These are phyloP conservation scores for Bos indicus DNA, from an alignment of 2,113 vertebrate species.

Conservation along the genomic window DNA sequence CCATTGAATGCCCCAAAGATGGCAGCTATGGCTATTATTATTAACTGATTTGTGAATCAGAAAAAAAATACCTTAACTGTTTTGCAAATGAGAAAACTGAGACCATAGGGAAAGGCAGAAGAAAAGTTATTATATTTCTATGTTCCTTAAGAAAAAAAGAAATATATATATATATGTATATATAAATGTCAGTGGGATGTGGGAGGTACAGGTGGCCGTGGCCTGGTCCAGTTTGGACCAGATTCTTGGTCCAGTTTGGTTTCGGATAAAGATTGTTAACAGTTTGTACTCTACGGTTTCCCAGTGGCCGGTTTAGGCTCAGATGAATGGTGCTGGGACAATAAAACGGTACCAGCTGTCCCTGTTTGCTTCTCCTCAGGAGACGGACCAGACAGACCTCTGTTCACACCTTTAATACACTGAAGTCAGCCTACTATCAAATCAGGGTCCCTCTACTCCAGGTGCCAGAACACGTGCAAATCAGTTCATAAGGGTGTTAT, in stretches of 20 bases:
- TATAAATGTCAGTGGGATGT: not conserved
- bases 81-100: not conserved
- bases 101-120: not conserved
- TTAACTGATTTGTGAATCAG: not conserved
- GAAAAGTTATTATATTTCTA: not conserved
- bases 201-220: not conserved
- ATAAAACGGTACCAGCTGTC: not conserved
- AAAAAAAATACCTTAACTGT: not conserved
- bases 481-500: not conserved
- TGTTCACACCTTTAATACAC: not conserved
- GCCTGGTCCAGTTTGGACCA: too few species aligned
- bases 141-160: not conserved
- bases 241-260: not conserved
- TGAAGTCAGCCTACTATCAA: not conserved
- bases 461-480: not conserved
- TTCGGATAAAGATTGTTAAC: not conserved
- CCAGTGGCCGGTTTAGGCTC: not conserved
- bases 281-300: not conserved
- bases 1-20: not conserved
- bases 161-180: not conserved
- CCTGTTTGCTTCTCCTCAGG: not conserved
- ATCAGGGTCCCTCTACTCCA: not conserved
- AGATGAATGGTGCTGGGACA: not conserved
- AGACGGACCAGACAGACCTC: not conserved
- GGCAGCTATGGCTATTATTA: not conserved